phyloP scores from a whole-genome alignment of 1,140 invertebrate genomes.

The Tetragonula clypearis region DNA sequence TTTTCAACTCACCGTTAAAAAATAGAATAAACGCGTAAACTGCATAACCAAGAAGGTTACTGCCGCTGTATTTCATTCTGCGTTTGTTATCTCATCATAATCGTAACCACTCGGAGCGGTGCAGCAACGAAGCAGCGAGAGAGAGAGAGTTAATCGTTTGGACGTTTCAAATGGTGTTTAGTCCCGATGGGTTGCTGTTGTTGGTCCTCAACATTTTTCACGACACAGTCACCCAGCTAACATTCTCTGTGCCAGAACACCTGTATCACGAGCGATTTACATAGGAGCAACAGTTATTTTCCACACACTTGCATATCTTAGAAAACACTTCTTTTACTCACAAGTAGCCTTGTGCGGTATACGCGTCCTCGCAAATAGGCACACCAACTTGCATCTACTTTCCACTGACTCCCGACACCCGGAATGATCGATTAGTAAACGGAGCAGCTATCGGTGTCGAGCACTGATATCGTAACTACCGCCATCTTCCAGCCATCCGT shows the following conservation, averaged over 20 bases:
- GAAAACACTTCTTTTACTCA: slow-evolving; percentile 39
- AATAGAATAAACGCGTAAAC: slow-evolving; percentile 77
- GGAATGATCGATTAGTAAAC: slow-evolving; percentile 79
- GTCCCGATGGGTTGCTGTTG: neutral
- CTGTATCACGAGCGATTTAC: slow-evolving; percentile 34
- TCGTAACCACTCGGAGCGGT: slow-evolving; percentile 39
- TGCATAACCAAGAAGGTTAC: slow-evolving; percentile 79
- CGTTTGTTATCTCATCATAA: slow-evolving; percentile 80
- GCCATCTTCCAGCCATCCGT: slow-evolving; percentile 54
- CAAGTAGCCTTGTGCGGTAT: slow-evolving; percentile 37
- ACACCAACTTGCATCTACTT: slow-evolving; percentile 48
- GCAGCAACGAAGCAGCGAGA: slow-evolving; percentile 12
- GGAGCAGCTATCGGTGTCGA: slow-evolving; percentile 62
- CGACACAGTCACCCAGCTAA: slow-evolving; percentile 27
- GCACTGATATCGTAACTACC: slow-evolving; percentile 46
- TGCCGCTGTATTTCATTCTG: slow-evolving; percentile 80
- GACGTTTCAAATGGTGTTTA: slow-evolving; percentile 31
- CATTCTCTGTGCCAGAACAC: slow-evolving; percentile 21
- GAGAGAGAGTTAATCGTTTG: slow-evolving; percentile 2
- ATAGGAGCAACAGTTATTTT: slow-evolving; percentile 54
- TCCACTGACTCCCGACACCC: slow-evolving; percentile 64
- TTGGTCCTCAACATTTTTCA: slow-evolving; percentile 52
- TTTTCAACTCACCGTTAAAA: slow-evolving; percentile 73
- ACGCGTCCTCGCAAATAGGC: slow-evolving; percentile 44
- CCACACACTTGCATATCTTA: slow-evolving; percentile 62